Conservation (phyloP, 2,113 vertebrate genomes). For the Isurus oxyrinchus region DNA sequence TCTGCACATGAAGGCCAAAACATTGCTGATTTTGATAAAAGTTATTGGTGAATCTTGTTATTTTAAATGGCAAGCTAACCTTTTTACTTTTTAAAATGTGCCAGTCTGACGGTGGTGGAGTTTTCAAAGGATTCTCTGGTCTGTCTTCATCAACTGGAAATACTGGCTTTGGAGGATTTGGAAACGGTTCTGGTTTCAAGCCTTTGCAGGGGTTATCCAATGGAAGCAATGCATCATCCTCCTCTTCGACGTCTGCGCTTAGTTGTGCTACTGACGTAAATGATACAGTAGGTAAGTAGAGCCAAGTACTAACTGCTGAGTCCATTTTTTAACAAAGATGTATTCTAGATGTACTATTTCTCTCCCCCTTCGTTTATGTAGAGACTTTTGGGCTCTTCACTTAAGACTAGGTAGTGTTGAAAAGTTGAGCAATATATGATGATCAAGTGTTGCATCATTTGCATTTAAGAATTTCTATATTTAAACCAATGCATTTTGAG, state of each 20-base stretch:
- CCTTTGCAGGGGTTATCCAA: slow-evolving; percentile 67
- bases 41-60: slow-evolving; percentile 2
- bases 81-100: slow-evolving; percentile 32
- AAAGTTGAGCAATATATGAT: background rate
- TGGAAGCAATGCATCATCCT: slow-evolving; percentile 56
- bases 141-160: slow-evolving; percentile 55
- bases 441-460: background rate
- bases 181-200: slow-evolving; percentile 63
- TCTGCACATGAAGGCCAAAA: background rate
- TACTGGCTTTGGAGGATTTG: slow-evolving; percentile 64
- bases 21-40: background rate
- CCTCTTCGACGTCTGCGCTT: slow-evolving; percentile 52
- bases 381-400: background rate
- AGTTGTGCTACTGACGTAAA: slow-evolving; percentile 48
- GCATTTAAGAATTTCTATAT: background rate
- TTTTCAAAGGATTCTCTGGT: slow-evolving; percentile 89
- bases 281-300: slow-evolving; percentile 62
- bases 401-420: background rate
- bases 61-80: background rate
- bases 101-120: slow-evolving; percentile 68
- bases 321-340: background rate
- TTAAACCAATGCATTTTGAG: background rate
- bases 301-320: background rate
- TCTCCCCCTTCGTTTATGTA: background rate
- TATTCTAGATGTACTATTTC: background rate